phyloP scores from a whole-genome alignment of 2,113 vertebrate species.

The Gobius niger region DNA sequence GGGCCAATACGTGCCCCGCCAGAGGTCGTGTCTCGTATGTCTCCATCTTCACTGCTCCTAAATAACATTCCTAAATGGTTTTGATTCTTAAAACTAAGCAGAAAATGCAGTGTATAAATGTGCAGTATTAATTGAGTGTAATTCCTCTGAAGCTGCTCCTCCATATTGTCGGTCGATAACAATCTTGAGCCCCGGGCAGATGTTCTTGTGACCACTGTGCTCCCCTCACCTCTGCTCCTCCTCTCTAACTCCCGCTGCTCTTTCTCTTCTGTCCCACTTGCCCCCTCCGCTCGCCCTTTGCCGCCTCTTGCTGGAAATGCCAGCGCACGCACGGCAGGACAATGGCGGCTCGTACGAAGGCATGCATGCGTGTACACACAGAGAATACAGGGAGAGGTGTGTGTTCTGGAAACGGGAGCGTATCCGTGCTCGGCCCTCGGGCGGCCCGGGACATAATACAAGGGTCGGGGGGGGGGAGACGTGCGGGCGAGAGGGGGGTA shows the following conservation, averaged over 20 bases:
- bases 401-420: slow-evolving; percentile 59
- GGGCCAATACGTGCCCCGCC: too few relatives aligned
- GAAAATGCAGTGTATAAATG: too few relatives aligned
- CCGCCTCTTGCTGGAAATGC: slow-evolving; percentile 60
- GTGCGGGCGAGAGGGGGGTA: slow-evolving; percentile 23
- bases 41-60: too few relatives aligned
- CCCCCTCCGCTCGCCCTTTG: slow-evolving; percentile 48
- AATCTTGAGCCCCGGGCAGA: too few relatives aligned
- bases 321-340: slow-evolving; percentile 31
- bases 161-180: too few relatives aligned
- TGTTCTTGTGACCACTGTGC: too few relatives aligned
- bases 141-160: too few relatives aligned
- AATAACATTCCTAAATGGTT: too few relatives aligned
- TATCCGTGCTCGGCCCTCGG: slow-evolving; percentile 46
- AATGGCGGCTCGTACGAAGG: slow-evolving; percentile 31
- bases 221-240: background rate
- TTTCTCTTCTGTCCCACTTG: slow-evolving; percentile 14
- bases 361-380: slow-evolving; percentile 59
- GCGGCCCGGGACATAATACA: slow-evolving; percentile 56
- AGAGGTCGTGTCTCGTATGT: too few relatives aligned
- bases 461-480: slow-evolving; percentile 49
- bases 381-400: slow-evolving; percentile 50
- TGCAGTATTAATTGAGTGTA: too few relatives aligned
- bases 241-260: background rate
- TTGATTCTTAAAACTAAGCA: too few relatives aligned